phyloP scores from a whole-genome alignment of 2,888 invertebrate species.

The Stenichneumon culpator region DNA sequence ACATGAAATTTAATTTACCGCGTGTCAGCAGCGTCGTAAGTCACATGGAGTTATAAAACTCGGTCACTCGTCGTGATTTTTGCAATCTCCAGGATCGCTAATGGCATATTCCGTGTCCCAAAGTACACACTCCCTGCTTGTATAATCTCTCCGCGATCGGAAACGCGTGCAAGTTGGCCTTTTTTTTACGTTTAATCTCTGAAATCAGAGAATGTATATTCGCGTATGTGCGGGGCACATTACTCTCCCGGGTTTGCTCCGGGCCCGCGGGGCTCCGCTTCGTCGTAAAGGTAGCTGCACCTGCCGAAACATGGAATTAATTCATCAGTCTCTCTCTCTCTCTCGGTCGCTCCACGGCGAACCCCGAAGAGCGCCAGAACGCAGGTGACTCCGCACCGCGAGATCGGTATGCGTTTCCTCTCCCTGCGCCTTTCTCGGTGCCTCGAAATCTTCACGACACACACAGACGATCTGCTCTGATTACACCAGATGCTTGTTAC shows the following conservation, averaged over 20 bases:
- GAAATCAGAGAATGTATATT: constrained; percentile 60
- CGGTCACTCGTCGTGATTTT: constrained; percentile 62
- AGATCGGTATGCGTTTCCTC: constrained; percentile 58
- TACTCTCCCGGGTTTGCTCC: background rate
- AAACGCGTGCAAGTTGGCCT: constrained; percentile 55
- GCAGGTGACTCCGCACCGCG: constrained; percentile 61
- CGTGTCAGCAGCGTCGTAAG: constrained; percentile 23
- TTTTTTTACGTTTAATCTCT: constrained; percentile 54
- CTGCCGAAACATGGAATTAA: constrained; percentile 68
- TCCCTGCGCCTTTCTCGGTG: constrained; percentile 20
- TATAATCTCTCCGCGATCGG: constrained; percentile 58
- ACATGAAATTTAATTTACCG: constrained; percentile 56
- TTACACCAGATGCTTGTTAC: constrained; percentile 67
- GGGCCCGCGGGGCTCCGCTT: constrained; percentile 20
- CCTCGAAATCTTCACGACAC: constrained; percentile 42
- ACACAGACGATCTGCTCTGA: constrained; percentile 64
- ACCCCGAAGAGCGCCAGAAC: constrained; percentile 61
- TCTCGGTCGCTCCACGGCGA: constrained; percentile 22
- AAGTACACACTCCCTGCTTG: constrained; percentile 27
- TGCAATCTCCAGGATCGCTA: constrained; percentile 57
- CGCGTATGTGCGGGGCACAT: background rate
- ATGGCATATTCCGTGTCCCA: constrained; percentile 6
- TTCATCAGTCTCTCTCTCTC: constrained; percentile 63
- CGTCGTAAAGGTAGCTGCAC: constrained; percentile 63
- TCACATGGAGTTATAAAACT: constrained; percentile 9